Evolutionary conservation across 2,113 vertebrate species (phyloP), one percentile per base, ranked within the genome.

Genomic region (Ophthalmolycus amberensis): DNA sequence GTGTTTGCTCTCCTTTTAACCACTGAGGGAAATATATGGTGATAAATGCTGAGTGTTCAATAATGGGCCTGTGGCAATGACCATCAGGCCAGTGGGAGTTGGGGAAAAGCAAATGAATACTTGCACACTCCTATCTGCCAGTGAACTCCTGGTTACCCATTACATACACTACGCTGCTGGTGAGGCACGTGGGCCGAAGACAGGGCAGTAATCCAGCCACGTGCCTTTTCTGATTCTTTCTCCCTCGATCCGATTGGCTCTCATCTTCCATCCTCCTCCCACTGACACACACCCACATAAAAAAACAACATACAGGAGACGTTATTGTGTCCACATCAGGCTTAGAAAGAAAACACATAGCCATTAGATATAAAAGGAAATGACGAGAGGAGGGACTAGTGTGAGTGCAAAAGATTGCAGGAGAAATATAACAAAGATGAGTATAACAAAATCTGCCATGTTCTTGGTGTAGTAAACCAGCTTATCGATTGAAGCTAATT

Each of bases 81-180:
- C 34, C 50, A 27, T 48, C 40, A 46, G 82, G 56, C 59, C 68
- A 65, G 71, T 66, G 60, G 34, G 59, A 62, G 59, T 76, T 78
- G 54, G 7, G 27, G 60, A 71, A 46, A 81, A 50, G 25, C 34
- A 60, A 79, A 75, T 9, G 34, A 79, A 76, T 63, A 68, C 40
- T 78, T 77, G 75, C 46, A 84, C 48, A 66, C 73, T 76, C 40
- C 63, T 42, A 70, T 82, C 70, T 67, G 38, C 69, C 70, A n/a
- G 29, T 88, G 87, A 92, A 89, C 85, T 80, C 63, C 72, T 67
- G 27, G 46, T 90, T 82, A 90, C 76, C 80, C 74, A 67, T 75
- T 79, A 85, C 86, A 82, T 52, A 12, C 68, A 75, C 20, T 50
- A 67, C 71, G 77, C 56, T 64, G 66, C 73, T 84, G 64, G 70